Evolutionary conservation across 2,888 invertebrate species (phyloP).

Genomic region (Apamea anceps): DNA sequence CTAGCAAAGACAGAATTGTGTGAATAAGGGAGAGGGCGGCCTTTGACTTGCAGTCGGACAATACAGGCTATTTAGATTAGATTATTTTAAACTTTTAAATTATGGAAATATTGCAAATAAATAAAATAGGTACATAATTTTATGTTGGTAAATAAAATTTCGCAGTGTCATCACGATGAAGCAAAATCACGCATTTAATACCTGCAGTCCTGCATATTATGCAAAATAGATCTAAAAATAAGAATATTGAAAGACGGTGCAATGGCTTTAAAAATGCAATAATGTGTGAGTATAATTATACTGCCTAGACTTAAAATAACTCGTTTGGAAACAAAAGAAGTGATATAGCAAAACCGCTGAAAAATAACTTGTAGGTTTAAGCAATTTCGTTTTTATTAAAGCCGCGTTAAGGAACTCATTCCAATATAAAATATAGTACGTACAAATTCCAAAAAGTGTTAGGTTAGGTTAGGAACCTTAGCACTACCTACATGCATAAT

Average conservation of each 20-base stretch:
- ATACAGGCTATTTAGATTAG: no score
- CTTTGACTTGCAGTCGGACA: no score
- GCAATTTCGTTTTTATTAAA: no score
- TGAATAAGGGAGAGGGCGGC: no score
- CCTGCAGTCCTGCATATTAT: background rate
- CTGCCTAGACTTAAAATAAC: background rate
- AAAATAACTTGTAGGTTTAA: no score
- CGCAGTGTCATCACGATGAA: constrained; percentile 10
- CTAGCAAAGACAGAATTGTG: no score
- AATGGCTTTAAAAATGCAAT: background rate
- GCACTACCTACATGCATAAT: background rate
- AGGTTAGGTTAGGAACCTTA: background rate
- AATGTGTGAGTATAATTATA: background rate
- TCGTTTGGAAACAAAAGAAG: background rate
- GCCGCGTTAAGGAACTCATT: no score
- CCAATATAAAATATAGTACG: background rate
- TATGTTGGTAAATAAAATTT: background rate
- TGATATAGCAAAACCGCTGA: no score
- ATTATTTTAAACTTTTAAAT: no score
- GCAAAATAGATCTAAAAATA: constrained; percentile 12
- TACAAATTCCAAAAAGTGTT: background rate
- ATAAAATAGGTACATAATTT: constrained; percentile 18
- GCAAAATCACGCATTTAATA: background rate
- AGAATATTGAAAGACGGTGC: background rate
- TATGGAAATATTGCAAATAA: background rate